A percentile compares a stretch with the other conserved stretches of the same genome.
Evolutionary conservation across 2,113 vertebrate genomes (phyloP).

Genomic region (Tichodroma muraria): DNA sequence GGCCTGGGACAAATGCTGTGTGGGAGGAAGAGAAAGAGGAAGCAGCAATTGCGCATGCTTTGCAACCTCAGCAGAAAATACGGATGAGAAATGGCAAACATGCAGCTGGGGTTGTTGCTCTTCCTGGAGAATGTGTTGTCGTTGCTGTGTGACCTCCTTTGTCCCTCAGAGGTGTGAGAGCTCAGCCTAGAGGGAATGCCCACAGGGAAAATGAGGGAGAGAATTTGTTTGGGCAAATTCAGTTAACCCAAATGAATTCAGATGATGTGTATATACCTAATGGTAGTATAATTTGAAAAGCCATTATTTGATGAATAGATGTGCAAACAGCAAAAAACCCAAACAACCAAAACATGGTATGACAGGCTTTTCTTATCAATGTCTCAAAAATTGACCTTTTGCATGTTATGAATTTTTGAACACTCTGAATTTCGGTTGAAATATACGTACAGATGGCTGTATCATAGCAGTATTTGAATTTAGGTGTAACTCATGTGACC

Average conservation of each 20-base stretch:
- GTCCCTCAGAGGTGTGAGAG: neutral
- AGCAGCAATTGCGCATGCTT: neutral
- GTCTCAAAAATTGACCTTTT: neutral
- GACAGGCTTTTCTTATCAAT: neutral
- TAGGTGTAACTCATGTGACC: neutral
- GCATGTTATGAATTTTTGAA: neutral
- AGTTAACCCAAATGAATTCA: neutral
- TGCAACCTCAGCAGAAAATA: conserved; percentile 18
- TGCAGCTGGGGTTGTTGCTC: neutral
- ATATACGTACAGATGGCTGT: neutral
- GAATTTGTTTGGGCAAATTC: neutral
- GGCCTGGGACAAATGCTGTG: neutral
- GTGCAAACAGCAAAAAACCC: neutral
- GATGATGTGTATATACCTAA: neutral
- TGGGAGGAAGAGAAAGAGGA: neutral
- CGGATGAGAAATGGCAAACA: neutral
- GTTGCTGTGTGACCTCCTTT: neutral
- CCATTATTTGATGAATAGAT: neutral
- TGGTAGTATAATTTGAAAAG: neutral
- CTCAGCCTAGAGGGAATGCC: neutral
- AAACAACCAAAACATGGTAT: neutral
- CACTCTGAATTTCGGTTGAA: neutral
- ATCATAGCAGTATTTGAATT: neutral
- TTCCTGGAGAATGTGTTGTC: neutral
- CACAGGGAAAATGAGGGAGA: neutral